Conservation (phyloP, 2,888 invertebrate species). For the Cantharis flavilabris region DNA sequence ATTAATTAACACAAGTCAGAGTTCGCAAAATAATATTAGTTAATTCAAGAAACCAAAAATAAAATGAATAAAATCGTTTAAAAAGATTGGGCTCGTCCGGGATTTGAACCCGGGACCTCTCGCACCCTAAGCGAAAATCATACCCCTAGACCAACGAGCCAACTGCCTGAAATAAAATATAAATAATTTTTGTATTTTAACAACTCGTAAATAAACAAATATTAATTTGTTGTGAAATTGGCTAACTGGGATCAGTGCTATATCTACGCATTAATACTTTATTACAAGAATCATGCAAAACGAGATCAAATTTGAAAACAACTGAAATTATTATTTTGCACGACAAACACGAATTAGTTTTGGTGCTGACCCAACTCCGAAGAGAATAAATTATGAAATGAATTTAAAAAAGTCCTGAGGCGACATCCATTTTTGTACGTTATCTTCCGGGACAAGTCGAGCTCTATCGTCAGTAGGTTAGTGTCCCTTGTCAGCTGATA, state of each 20-base stretch:
- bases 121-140: slow-evolving; percentile 71
- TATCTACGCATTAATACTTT: neutral
- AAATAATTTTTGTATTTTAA: neutral
- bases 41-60: neutral
- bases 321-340: neutral
- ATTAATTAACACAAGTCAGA: neutral
- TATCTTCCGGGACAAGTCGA: slow-evolving; percentile 24
- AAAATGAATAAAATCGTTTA: neutral
- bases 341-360: neutral
- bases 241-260: neutral
- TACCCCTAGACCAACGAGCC: slow-evolving; percentile 74
- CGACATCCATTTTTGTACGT: slow-evolving; percentile 15
- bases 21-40: neutral
- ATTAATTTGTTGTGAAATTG: neutral
- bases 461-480: slow-evolving; percentile 35
- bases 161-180: neutral
- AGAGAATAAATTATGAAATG: neutral
- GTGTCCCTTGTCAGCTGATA: slow-evolving; percentile 40
- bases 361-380: neutral
- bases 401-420: neutral
- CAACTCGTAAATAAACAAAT: neutral
- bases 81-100: slow-evolving; percentile 59
- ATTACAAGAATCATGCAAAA: neutral
- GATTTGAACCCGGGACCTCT: slow-evolving; percentile 64
- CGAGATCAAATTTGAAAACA: neutral